phyloP scores from a whole-genome alignment of 2,888 invertebrate species.

The Polyommatus iphigenia region DNA sequence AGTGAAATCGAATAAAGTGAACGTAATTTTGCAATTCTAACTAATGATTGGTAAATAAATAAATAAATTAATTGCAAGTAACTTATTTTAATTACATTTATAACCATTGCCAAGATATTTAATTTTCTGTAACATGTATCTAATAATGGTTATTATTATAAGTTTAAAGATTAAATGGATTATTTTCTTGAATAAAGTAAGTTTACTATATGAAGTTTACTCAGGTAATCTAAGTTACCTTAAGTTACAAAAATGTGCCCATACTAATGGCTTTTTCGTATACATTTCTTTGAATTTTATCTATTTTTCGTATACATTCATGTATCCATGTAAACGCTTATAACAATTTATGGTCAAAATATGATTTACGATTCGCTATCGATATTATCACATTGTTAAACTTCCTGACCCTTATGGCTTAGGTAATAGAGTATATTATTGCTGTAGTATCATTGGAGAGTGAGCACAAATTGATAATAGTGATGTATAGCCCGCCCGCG shows the following conservation, averaged over 20 bases:
- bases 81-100: neutral
- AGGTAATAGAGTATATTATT: too few relatives aligned
- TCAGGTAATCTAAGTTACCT: too few relatives aligned
- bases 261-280: neutral
- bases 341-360: conserved; percentile 10
- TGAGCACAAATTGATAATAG: conserved; percentile 31
- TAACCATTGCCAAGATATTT: neutral
- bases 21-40: neutral
- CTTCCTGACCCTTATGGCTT: too few relatives aligned
- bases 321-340: neutral
- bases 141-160: neutral
- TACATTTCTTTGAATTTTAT: neutral
- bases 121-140: neutral
- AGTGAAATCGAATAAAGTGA: conserved; percentile 2
- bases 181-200: too few relatives aligned
- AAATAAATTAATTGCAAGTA: neutral
- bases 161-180: neutral
- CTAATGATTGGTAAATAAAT: neutral
- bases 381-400: neutral
- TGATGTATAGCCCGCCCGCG: conserved; percentile 31
- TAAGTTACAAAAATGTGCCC: neutral
- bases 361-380: neutral
- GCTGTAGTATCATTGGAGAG: neutral
- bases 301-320: neutral
- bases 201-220: too few relatives aligned